Base-by-base conservation (phyloP, 2,113 vertebrate genomes). In the Austrofundulus limnaeus region DNA sequence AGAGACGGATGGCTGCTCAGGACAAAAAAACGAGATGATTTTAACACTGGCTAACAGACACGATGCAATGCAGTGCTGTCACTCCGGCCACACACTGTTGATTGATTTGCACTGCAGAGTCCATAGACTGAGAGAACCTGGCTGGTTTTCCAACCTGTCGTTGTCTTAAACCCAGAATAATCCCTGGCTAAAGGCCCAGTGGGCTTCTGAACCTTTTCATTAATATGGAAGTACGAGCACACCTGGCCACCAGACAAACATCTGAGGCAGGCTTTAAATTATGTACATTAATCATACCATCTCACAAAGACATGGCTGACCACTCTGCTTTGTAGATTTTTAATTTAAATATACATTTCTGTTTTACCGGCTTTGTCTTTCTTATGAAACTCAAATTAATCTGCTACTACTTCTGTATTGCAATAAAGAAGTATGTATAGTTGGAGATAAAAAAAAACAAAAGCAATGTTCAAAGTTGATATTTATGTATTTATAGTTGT, bases 81-180 rank as follows among this genome's bases (percentile, higher is more conserved):
- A 70, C 68, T 43, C 59, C 13, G 64, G 63, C 66, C 47, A 39
- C 62, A 73, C 71, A 55, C 66, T 49, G 64, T 52, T 81, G 76
- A 88, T 85, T 85, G 87, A 92, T 92, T 87, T 91, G 89, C 84
- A 87, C 89, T 85, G 87, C 85, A 88, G 84, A 91, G 84, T 81
- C 64, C 39, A 46, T 43, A 61, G 86, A 86, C 80, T 75, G 80
- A 87, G 77, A 79, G 79, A 77, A 81, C 80, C 69, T 85, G 77
- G 72, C 70, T 20, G 58, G 82, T 68, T 83, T 64, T 82, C 67
- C 76, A 75, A 72, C 65, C 85, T 83, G 74, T 75, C 34, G 41
- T 74, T 81, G 73, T 88, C 85, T 84, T 64, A 76, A 87, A 84
- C 67, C 75, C 78, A 50, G 48, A 37, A 31, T 78, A 81, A 85